Percentiles rank a stretch among this genome's conserved stretches.
These are phyloP conservation scores for Pseudomugil gertrudae DNA, from an alignment of 2,797 vertebrate species.

Conservation along the genomic window DNA sequence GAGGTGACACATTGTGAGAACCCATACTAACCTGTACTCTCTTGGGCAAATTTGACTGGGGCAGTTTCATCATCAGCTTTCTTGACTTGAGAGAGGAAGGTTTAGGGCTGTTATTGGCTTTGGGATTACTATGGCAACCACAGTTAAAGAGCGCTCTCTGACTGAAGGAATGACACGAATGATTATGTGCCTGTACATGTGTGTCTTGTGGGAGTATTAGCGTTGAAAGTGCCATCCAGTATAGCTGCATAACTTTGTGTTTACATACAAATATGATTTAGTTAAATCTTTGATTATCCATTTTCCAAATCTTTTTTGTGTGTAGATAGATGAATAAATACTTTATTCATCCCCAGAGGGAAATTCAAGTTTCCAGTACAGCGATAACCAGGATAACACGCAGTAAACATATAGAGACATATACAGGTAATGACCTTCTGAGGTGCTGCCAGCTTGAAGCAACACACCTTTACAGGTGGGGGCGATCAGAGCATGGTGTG, in stretches of 20 bases:
- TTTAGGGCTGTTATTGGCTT: slow-evolving; percentile 80
- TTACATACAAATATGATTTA: slow-evolving; percentile 4
- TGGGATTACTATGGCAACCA: slow-evolving; percentile 83
- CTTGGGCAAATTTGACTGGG: slow-evolving; percentile 71
- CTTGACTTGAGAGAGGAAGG: slow-evolving; percentile 72
- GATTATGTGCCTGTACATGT: slow-evolving; percentile 5
- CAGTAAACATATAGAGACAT: no score
- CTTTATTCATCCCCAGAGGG: no score
- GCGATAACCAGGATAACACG: no score
- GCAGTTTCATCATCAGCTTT: slow-evolving; percentile 67
- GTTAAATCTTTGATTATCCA: slow-evolving; percentile 14
- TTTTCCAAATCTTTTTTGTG: background rate
- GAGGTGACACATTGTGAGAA: slow-evolving; percentile 27
- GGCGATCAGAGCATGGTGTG: no score
- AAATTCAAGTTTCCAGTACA: no score
- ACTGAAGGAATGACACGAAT: slow-evolving; percentile 71
- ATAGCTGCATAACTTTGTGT: slow-evolving; percentile 32
- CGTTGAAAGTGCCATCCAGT: slow-evolving; percentile 38
- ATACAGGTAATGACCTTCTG: no score
- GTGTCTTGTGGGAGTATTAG: slow-evolving; percentile 20
- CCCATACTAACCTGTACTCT: slow-evolving; percentile 39
- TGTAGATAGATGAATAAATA: no score
- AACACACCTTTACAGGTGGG: no score
- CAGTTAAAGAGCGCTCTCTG: slow-evolving; percentile 51
- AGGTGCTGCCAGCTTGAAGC: no score